Base-by-base conservation (phyloP, 2,797 vertebrate species). In the Microchirus variegatus region DNA sequence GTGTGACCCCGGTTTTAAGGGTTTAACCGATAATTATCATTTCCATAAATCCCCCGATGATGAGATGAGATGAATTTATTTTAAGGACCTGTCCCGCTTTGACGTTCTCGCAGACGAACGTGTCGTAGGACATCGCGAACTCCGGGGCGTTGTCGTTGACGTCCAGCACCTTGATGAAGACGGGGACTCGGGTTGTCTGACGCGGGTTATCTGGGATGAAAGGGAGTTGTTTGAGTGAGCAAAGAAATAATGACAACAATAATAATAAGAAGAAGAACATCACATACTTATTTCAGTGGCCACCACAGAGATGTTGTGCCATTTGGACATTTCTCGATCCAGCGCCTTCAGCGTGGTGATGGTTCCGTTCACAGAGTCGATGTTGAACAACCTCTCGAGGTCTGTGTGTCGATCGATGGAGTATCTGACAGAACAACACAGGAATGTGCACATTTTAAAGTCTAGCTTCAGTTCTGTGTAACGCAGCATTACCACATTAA, bases 91-190 rank as follows among this genome's bases (percentile, higher is more conserved):
- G 96, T 83, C 96, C 97, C 3, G 95, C 93, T 91, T 94, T 96
- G 67, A 96, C 96, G 58, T 98, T 98, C 92, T 99, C 97, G 82
- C 97, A 99, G 43, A 99, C 96, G 75, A 98, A 98, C 0, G 97
- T 98, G 69, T 99, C 97, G 1, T 98, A 98, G 77, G 96, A 96
- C 87, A 96, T 95, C 10, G 97, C 96, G 64, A 99, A 99, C 75
- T 99, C 96, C 0, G 97, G 97, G 3, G 97, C 96, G 45, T 99
- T 99, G 90, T 99, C 97, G 26, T 99, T 99, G 67, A 99, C 95
- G 38, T 99, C 97, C 70, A 98, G 78, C 80, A 99, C 97, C 78
- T 95, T 95, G 82, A 99, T 96, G 45, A 95, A 98, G 63, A 99
- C 95, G 1, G 96, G 94, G 72, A 98, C 97, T 38, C 96, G 94